A percentile compares a stretch with the other conserved stretches of the same genome.
These are phyloP conservation scores for Dolichomitus sp. DNA, from an alignment of 2,888 invertebrate species.

Conservation along the genomic window DNA sequence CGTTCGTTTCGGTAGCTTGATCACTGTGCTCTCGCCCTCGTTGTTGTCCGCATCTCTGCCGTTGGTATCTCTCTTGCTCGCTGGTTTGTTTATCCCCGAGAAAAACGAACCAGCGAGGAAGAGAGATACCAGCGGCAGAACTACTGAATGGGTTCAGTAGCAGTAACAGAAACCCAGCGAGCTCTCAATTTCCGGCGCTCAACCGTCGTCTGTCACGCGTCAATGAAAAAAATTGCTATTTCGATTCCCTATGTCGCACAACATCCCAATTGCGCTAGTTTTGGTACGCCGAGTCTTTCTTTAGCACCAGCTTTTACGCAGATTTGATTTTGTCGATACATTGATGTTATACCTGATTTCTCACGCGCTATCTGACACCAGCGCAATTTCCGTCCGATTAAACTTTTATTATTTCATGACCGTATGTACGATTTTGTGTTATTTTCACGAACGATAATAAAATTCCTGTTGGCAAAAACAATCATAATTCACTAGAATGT, in stretches of 20 bases:
- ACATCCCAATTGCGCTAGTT: slow-evolving; percentile 29
- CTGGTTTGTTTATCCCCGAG: slow-evolving; percentile 2
- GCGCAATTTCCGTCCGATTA: not conserved
- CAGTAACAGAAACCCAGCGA: slow-evolving; percentile 19
- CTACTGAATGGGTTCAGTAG: slow-evolving; percentile 3
- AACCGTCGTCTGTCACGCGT: slow-evolving; percentile 33
- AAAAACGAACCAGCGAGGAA: too few species aligned
- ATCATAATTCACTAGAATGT: too few species aligned
- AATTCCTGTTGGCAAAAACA: not conserved
- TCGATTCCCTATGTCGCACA: slow-evolving; percentile 26
- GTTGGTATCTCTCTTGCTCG: slow-evolving; percentile 9
- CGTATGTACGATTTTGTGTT: not conserved
- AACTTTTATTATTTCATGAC: not conserved
- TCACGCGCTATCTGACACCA: not conserved
- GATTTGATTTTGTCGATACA: not conserved
- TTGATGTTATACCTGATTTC: not conserved
- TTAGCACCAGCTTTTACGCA: slow-evolving; percentile 19
- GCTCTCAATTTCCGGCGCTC: slow-evolving; percentile 61
- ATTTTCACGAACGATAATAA: not conserved
- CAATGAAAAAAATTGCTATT: slow-evolving; percentile 44
- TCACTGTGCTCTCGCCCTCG: slow-evolving; percentile 36
- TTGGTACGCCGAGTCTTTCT: slow-evolving; percentile 31
- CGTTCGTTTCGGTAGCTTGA: slow-evolving; percentile 50
- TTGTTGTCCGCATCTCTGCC: slow-evolving; percentile 29
- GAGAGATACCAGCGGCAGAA: too few species aligned